Conservation (phyloP, 2,888 invertebrate species). For the Lydus trimaculatus region DNA sequence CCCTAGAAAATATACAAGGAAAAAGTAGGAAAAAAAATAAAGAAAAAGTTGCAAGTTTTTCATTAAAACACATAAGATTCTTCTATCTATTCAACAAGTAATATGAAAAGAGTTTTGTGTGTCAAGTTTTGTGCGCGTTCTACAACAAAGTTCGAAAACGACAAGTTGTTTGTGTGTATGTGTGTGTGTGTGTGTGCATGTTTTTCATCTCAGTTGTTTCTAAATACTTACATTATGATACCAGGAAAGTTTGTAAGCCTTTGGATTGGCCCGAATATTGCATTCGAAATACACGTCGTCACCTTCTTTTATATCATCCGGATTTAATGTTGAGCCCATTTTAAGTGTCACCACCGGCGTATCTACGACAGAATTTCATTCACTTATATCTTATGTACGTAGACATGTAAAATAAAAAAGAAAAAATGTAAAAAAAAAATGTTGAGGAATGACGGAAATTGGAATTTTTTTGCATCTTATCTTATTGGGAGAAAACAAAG, state of each 20-base stretch:
- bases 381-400: not conserved
- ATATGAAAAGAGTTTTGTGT: conserved; percentile 31
- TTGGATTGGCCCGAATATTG: conserved; percentile 83
- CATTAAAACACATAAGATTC: conserved; percentile 14
- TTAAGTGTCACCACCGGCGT: conserved; percentile 81
- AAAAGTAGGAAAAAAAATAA: conserved; percentile 10
- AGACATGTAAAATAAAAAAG: not conserved
- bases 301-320: conserved; percentile 88
- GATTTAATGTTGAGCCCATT: conserved; percentile 85
- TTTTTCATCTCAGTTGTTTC: conserved; percentile 23
- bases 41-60: conserved; percentile 13
- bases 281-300: conserved; percentile 92
- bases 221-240: conserved; percentile 81
- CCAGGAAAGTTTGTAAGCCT: conserved; percentile 84
- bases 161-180: conserved; percentile 7
- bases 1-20: conserved; percentile 65
- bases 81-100: conserved; percentile 35
- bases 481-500: not conserved
- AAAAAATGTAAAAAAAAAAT: not conserved
- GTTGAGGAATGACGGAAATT: not conserved
- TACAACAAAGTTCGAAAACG: conserved; percentile 26
- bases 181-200: not conserved
- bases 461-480: not conserved
- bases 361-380: conserved; percentile 63
- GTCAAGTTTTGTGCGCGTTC: conserved; percentile 15